Evolutionary conservation across 2,797 vertebrate species (phyloP).

Genomic region (Sebastes oblongus): DNA sequence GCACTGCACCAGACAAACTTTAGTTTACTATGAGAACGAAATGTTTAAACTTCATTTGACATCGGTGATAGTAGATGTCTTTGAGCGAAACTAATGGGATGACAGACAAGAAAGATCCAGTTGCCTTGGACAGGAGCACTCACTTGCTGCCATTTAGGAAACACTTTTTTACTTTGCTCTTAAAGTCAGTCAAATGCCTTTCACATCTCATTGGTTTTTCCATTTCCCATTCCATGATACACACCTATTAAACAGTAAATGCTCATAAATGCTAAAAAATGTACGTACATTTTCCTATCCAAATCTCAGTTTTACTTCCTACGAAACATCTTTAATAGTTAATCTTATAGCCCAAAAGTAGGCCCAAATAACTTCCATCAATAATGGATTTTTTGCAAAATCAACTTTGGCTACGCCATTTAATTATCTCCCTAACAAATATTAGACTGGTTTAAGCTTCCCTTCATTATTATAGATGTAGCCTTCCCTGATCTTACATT

Average conservation of each 20-base stretch:
- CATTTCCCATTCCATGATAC: slow-evolving; percentile 22
- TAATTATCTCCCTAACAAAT: background rate
- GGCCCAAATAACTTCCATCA: background rate
- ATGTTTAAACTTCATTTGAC: background rate
- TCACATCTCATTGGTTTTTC: slow-evolving; percentile 24
- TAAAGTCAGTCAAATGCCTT: slow-evolving; percentile 11
- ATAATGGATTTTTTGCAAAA: slow-evolving; percentile 1
- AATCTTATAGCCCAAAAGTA: background rate
- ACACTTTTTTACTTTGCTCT: slow-evolving; percentile 24
- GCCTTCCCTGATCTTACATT: background rate
- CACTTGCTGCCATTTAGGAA: background rate
- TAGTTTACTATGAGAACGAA: background rate
- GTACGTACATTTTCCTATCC: background rate
- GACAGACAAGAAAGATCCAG: background rate
- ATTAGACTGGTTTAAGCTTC: background rate
- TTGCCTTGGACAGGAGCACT: background rate
- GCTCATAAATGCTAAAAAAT: background rate
- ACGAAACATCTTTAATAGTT: background rate
- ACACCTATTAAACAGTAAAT: slow-evolving; percentile 13
- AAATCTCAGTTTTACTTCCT: slow-evolving; percentile 6
- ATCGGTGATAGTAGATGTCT: background rate
- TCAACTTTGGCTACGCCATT: background rate
- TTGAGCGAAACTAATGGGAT: background rate
- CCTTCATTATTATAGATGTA: background rate
- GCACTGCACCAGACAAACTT: background rate